Evolutionary conservation across 2,113 vertebrate species (phyloP), one percentile per base, ranked within the genome.

Genomic region (Mohoua ochrocephala): DNA sequence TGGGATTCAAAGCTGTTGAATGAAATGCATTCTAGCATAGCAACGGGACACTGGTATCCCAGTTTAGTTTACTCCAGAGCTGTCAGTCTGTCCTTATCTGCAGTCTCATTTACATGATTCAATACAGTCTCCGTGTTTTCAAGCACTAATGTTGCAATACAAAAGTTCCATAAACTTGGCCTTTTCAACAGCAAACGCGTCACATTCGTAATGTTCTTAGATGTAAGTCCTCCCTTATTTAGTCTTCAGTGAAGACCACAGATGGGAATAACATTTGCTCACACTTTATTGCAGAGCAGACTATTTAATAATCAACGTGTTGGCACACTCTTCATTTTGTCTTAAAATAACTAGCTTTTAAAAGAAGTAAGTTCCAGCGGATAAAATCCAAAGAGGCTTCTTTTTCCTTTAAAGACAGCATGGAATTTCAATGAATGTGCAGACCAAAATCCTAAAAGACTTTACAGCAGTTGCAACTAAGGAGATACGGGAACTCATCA

Each of bases 251-350:
- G 50, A 93, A 89, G 70, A 91, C 50, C 54, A 85, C 91, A 96
- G 87, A 96, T 94, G 89, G 94, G 80, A 77, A 79, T 59, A 95
- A 79, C 96, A 96, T 89, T 91, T 93, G 89, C 59, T 96, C 57
- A 83, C 39, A 85, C 42, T 94, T 92, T 24, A 81, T 64, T 87
- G 24, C 78, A 91, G 59, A 76, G 70, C 49, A 89, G 57, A 84
- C 33, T 93, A 89, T 82, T 94, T 91, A 95, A 94, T 91, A 87
- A 95, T 75, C 81, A 54, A 44, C 0, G 4, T 80, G 74, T 57
- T 87, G 59, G 19, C 92, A 65, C 53, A 96, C n/a, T 94, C 93
- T 89, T 95, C 79, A 88, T 83, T 91, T 96, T 77, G 59, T 53
- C 78, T 91, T 83, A 94, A 94, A 93, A 91, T 80, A 80, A 88